These are phyloP conservation scores for Eublepharis macularius DNA, from an alignment of 2,113 vertebrate genomes.

Conservation along the genomic window DNA sequence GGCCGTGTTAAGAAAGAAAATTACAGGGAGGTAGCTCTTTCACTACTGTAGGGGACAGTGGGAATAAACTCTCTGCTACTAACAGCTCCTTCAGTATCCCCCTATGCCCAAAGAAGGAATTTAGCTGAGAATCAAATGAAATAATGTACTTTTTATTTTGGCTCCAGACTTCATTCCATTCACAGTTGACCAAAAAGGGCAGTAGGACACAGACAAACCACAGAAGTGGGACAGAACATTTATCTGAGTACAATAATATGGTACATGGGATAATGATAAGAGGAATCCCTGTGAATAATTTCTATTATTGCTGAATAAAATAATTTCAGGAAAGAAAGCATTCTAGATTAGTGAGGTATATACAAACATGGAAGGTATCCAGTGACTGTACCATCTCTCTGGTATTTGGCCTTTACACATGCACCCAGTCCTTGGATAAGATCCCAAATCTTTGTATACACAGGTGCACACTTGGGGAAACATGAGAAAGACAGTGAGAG, in stretches of 20 bases:
- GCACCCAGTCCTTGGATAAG: too few relatives aligned
- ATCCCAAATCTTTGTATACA: too few relatives aligned
- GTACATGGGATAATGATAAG: too few relatives aligned
- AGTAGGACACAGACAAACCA: background rate
- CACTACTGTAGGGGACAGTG: background rate
- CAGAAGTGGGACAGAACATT: background rate
- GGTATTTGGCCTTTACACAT: too few relatives aligned
- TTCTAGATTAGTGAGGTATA: background rate
- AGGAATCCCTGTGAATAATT: background rate
- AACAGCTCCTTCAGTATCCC: background rate
- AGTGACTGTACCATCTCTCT: background rate
- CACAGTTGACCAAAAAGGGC: background rate
- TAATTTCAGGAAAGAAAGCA: background rate
- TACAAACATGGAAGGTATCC: background rate
- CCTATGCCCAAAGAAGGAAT: background rate
- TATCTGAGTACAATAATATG: background rate
- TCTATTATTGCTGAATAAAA: background rate
- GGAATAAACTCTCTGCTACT: background rate
- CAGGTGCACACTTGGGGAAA: too few relatives aligned
- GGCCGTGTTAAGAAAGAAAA: too few relatives aligned
- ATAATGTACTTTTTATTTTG: background rate
- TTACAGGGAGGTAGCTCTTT: background rate
- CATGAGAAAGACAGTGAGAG: too few relatives aligned
- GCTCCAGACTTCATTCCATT: background rate
- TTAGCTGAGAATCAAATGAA: background rate